Conservation (phyloP, 2,888 invertebrate species). For the Lasioglossum vierecki region DNA sequence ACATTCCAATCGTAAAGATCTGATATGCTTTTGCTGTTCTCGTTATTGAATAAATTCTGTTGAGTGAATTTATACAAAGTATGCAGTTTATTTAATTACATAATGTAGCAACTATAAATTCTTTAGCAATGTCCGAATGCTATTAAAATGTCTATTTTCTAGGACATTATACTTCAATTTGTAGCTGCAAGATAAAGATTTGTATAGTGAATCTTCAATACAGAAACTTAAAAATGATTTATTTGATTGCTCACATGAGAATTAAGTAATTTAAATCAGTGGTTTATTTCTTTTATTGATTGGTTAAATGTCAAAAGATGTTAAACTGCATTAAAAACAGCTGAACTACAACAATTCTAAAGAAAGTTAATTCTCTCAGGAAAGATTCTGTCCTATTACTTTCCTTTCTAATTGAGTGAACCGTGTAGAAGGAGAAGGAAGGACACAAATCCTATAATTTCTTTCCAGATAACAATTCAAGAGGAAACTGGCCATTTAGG, state of each 20-base stretch:
- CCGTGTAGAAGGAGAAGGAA: not conserved
- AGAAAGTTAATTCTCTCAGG: not conserved
- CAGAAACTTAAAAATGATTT: too few species aligned
- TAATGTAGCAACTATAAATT: not conserved
- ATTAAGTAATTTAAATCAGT: not conserved
- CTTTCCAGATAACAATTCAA: conserved; percentile 14
- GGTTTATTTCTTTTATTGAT: not conserved
- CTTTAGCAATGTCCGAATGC: not conserved
- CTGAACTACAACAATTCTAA: not conserved
- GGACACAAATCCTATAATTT: not conserved
- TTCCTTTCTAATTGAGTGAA: not conserved
- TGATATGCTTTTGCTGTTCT: too few species aligned
- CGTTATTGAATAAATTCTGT: too few species aligned
- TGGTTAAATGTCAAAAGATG: not conserved
- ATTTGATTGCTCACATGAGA: too few species aligned
- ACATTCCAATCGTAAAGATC: too few species aligned
- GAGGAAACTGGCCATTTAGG: not conserved
- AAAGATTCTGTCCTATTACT: not conserved
- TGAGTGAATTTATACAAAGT: too few species aligned
- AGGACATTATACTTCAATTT: too few species aligned
- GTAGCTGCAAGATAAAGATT: not conserved
- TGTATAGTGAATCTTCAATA: not conserved
- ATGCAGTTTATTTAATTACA: too few species aligned
- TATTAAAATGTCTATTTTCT: too few species aligned
- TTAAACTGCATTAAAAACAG: not conserved